phyloP scores from a whole-genome alignment of 1,140 invertebrate genomes.

The Meteorus sp. region DNA sequence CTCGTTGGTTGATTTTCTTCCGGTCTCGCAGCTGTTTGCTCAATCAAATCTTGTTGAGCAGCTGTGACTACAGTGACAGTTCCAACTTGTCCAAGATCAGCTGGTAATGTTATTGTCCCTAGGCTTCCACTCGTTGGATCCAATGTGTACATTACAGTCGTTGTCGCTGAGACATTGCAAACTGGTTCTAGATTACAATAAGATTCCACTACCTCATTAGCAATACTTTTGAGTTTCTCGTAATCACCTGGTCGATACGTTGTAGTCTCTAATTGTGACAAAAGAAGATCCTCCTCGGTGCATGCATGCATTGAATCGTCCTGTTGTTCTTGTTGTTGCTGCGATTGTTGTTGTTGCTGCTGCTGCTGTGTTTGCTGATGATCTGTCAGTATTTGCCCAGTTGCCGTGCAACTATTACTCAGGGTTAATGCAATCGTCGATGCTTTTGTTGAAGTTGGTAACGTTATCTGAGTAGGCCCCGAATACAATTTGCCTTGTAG shows the following conservation, averaged over 20 bases:
- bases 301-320: conserved; percentile 71
- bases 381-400: conserved; percentile 38
- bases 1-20: conserved; percentile 65
- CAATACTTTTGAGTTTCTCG: conserved; percentile 65
- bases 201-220: conserved; percentile 73
- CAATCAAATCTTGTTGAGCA: conserved; percentile 31
- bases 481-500: conserved; percentile 69
- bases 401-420: conserved; percentile 27
- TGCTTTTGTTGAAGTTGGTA: conserved; percentile 44
- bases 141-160: conserved; percentile 55
- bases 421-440: conserved; percentile 35
- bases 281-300: conserved; percentile 71
- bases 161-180: conserved; percentile 59
- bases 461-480: conserved; percentile 41
- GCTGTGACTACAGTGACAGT: conserved; percentile 54
- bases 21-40: conserved; percentile 33
- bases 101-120: conserved; percentile 53
- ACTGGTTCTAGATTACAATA: conserved; percentile 69
- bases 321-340: conserved; percentile 55
- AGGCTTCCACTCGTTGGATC: conserved; percentile 54
- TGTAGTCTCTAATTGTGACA: conserved; percentile 72
- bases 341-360: conserved; percentile 56
- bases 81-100: conserved; percentile 51
- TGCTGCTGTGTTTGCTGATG: conserved; percentile 42
- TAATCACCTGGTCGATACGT: conserved; percentile 51